These are phyloP conservation scores for Megaceryle torquata DNA, from an alignment of 2,113 vertebrate genomes.

Conservation along the genomic window DNA sequence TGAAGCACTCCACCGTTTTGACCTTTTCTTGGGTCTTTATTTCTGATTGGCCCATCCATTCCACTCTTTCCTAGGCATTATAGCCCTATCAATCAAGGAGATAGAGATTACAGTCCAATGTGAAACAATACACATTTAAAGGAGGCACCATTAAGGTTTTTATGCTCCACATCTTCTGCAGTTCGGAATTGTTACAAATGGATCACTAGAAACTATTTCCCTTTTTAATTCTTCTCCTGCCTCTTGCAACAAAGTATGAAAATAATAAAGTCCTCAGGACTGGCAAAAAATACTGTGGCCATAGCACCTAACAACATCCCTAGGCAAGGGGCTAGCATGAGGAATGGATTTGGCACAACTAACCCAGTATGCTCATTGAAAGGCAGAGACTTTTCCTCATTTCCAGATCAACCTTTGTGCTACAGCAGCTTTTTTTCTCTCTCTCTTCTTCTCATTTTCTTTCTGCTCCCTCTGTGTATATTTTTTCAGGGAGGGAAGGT, in stretches of 20 bases:
- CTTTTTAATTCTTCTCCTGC: neutral
- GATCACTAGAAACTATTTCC: neutral
- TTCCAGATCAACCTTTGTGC: neutral
- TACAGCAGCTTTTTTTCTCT: neutral
- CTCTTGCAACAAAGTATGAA: neutral
- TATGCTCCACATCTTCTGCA: neutral
- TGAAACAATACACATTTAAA: slow-evolving; percentile 19
- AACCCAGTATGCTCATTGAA: neutral
- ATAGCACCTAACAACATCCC: neutral
- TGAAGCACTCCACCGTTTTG: slow-evolving; percentile 30
- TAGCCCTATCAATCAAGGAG: slow-evolving; percentile 41
- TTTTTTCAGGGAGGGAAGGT: neutral
- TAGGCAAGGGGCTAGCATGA: neutral
- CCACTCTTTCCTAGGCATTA: slow-evolving; percentile 10
- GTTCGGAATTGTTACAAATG: neutral
- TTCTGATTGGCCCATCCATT: slow-evolving; percentile 30
- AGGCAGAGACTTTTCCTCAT: neutral
- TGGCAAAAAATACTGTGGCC: neutral
- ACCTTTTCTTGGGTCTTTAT: slow-evolving; percentile 40
- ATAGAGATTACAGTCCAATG: slow-evolving; percentile 5
- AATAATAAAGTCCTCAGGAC: neutral
- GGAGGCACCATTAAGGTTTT: neutral
- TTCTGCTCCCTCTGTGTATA: neutral
- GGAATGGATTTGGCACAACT: neutral
- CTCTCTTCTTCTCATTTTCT: neutral